These are phyloP conservation scores for Nyleta sp. DNA, from an alignment of 2,888 invertebrate species.

Conservation along the genomic window DNA sequence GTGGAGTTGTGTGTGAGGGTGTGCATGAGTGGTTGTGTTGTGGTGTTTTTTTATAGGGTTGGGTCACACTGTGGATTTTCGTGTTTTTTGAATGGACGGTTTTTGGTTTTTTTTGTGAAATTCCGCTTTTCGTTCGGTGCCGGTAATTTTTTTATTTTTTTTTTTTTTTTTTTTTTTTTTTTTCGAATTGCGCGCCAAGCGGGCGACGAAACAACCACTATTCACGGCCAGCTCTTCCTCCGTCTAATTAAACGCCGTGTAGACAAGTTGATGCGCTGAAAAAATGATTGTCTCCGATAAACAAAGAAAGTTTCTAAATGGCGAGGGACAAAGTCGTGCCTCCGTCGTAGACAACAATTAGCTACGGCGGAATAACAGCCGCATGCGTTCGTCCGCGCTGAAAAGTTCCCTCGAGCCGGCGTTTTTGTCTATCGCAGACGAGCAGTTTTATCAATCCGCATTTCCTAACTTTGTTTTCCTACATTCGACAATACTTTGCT, in stretches of 20 bases:
- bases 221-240: slow-evolving; percentile 20
- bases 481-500: slow-evolving; percentile 29
- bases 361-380: slow-evolving; percentile 48
- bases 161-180: slow-evolving; percentile 11
- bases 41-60: too few relatives aligned
- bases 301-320: slow-evolving; percentile 61
- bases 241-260: slow-evolving; percentile 55
- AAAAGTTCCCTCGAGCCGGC: slow-evolving; percentile 50
- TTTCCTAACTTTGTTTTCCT: slow-evolving; percentile 46
- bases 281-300: slow-evolving; percentile 60
- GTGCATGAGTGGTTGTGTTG: too few relatives aligned
- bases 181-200: slow-evolving; percentile 13
- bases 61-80: too few relatives aligned
- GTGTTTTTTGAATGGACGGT: too few relatives aligned
- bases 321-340: slow-evolving; percentile 40
- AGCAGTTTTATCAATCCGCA: slow-evolving; percentile 50
- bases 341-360: slow-evolving; percentile 61
- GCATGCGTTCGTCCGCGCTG: slow-evolving; percentile 42
- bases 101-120: too few relatives aligned
- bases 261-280: slow-evolving; percentile 57
- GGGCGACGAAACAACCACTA: slow-evolving; percentile 5
- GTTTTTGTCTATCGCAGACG: slow-evolving; percentile 61
- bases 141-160: too few relatives aligned
- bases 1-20: too few relatives aligned
- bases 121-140: too few relatives aligned